Conservation (phyloP, 23 tunicate genomes). For the Phallusia fumigata region DNA sequence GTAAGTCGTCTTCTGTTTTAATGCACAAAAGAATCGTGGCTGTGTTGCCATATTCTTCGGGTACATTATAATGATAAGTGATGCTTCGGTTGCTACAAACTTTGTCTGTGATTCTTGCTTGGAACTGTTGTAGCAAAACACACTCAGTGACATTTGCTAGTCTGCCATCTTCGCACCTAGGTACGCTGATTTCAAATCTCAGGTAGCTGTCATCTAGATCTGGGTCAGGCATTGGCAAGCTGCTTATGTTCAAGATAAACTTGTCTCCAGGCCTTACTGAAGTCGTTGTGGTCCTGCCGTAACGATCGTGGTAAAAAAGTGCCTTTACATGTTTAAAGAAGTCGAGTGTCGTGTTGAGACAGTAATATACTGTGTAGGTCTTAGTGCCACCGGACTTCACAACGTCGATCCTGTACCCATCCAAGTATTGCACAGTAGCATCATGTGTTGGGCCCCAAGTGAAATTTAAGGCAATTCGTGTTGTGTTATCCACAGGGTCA, state of each 20-base stretch:
- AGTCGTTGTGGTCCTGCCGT: background rate
- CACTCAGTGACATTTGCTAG: background rate
- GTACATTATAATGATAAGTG: background rate
- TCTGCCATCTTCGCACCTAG: background rate
- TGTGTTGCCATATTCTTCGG: background rate
- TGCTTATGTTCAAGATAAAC: background rate
- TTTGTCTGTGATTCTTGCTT: background rate
- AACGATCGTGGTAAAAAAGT: background rate
- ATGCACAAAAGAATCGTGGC: background rate
- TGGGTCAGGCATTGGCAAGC: background rate
- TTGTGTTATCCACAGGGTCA: background rate
- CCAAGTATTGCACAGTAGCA: background rate
- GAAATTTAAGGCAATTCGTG: background rate
- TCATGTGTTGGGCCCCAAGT: background rate
- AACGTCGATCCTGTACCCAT: background rate
- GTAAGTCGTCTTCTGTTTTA: background rate
- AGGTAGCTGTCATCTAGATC: background rate
- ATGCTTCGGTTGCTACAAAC: background rate
- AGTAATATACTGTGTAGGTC: background rate
- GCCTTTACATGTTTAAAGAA: background rate
- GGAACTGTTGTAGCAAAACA: background rate
- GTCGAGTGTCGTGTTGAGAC: background rate
- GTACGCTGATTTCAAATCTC: background rate
- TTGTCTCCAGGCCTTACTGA: background rate
- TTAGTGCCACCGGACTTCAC: background rate